A percentile compares a stretch with the other conserved stretches of the same genome.
These are phyloP conservation scores for Bostrychus sinensis DNA, from an alignment of 2,113 vertebrate genomes.

Conservation along the genomic window DNA sequence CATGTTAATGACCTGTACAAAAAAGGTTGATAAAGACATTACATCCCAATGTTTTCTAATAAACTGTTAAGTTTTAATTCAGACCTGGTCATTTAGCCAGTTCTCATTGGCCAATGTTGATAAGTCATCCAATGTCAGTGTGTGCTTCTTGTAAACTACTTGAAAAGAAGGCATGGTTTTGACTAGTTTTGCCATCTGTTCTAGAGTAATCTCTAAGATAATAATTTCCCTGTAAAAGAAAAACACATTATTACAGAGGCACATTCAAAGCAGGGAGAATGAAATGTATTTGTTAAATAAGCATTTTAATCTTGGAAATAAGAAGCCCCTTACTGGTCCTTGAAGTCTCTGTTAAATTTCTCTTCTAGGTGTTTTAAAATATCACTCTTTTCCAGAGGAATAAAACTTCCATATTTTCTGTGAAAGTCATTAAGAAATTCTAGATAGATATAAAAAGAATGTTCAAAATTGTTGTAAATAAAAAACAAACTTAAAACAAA, in stretches of 20 bases:
- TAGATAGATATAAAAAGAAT: constrained; percentile 66
- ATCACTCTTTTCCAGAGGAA: constrained; percentile 88
- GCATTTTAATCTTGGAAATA: not conserved
- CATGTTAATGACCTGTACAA: constrained; percentile 94
- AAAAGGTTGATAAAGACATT: constrained; percentile 8
- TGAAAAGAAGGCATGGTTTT: constrained; percentile 82
- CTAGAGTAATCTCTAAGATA: constrained; percentile 85
- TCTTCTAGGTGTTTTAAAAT: constrained; percentile 87
- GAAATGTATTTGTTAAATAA: not conserved
- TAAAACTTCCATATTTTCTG: constrained; percentile 93
- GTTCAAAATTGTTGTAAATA: not conserved
- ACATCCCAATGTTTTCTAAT: not conserved
- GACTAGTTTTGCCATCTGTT: constrained; percentile 81
- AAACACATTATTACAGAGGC: not conserved
- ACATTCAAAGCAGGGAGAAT: not conserved
- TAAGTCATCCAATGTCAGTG: constrained; percentile 92
- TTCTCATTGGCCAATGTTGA: constrained; percentile 92
- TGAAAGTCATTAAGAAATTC: constrained; percentile 90
- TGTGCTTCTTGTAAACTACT: constrained; percentile 95
- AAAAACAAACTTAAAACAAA: too few species aligned
- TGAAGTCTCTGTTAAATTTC: constrained; percentile 87
- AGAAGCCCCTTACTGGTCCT: constrained; percentile 78
- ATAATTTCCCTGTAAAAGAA: constrained; percentile 81
- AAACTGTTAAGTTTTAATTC: not conserved
- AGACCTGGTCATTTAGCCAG: constrained; percentile 98